phyloP scores from a whole-genome alignment of 2,113 vertebrate species.

The Phaethornis superciliosus region DNA sequence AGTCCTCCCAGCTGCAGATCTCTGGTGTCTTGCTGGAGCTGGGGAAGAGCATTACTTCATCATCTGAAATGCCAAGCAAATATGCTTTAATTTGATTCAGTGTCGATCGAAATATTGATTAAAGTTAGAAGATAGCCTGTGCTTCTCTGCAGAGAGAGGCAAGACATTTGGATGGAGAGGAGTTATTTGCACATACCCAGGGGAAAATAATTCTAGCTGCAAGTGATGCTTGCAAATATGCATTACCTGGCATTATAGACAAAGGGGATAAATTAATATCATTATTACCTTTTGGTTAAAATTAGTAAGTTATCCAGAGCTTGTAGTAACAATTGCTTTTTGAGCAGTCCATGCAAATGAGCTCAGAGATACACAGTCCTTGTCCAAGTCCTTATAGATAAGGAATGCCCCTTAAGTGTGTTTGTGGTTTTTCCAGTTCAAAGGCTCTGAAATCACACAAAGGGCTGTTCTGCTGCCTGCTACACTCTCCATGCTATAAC shows the following conservation, averaged over 20 bases:
- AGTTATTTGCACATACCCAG: not conserved
- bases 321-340: not conserved
- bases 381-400: not conserved
- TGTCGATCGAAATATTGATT: conserved; percentile 36
- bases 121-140: not conserved
- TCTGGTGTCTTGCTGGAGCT: not conserved
- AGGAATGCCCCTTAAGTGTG: not conserved
- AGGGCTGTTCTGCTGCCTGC: not conserved
- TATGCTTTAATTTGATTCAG: conserved; percentile 19
- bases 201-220: not conserved
- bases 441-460: not conserved
- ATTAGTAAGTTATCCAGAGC: not conserved
- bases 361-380: not conserved
- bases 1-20: not conserved
- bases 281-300: not conserved
- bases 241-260: conserved; percentile 7
- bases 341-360: not conserved
- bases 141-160: not conserved
- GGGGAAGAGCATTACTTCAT: not conserved
- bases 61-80: conserved; percentile 7
- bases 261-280: conserved; percentile 15
- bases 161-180: not conserved
- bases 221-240: conserved; percentile 28
- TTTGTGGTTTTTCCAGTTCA: not conserved
- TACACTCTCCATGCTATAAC: fast-evolving